These are phyloP conservation scores for Pristionchus fissidentatus DNA, from an alignment of 2,888 invertebrate genomes.

Conservation along the genomic window DNA sequence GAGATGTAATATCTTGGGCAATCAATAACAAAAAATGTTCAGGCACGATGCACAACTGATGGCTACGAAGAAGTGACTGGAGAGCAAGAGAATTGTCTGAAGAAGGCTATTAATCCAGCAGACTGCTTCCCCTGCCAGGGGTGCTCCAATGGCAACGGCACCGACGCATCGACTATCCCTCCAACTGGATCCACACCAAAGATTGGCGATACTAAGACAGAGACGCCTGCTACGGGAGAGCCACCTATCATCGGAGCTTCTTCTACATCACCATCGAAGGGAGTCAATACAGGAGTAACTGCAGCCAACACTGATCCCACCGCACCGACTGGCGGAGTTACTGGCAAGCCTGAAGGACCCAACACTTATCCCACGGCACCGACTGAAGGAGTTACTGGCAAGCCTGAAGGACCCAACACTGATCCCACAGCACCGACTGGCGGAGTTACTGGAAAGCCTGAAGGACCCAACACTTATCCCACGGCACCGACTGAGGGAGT, in stretches of 20 bases:
- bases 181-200: background rate
- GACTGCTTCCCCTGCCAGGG: constrained; percentile 20
- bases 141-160: constrained; percentile 1
- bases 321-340: background rate
- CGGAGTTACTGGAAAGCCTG: background rate
- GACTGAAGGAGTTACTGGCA: background rate
- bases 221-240: background rate
- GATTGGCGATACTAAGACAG: background rate
- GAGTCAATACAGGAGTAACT: background rate
- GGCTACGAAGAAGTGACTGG: background rate
- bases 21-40: background rate
- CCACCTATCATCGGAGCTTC: background rate
- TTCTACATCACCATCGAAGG: background rate
- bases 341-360: background rate
- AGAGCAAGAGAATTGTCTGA: constrained; percentile 9
- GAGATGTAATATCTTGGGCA: no score
- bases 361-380: no score
- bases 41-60: background rate
- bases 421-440: no score
- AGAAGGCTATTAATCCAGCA: background rate
- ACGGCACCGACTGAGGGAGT: background rate
- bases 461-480: background rate
- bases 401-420: background rate
- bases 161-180: background rate
- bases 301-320: background rate